Evolutionary conservation across 2,797 vertebrate genomes (phyloP), one percentile per base, ranked within the genome.

Genomic region (Chelon labrosus): DNA sequence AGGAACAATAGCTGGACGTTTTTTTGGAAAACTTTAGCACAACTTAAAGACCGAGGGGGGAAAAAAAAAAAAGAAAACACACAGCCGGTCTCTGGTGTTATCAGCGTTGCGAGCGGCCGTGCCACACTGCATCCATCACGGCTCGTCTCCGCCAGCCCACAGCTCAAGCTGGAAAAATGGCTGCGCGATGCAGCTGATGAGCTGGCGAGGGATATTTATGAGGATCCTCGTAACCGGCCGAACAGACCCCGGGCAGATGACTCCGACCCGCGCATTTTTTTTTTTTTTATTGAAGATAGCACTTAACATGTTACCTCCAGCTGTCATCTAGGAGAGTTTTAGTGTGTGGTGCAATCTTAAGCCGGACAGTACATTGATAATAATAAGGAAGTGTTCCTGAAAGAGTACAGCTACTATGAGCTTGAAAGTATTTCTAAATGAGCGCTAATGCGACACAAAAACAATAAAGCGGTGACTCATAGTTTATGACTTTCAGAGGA

Each of bases 201-300:
- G 84, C 94, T 95, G 95, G 91, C 79, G 91, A 91, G 88, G 84
- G 93, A 93, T 91, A 92, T 94, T 95, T 94, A 94, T 89, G 94
- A 92, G 93, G 91, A 93, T 92, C 87, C 91, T 90, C 75, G 74
- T 89, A 93, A 93, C 77, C 83, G 63, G 82, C 82, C 41, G 3
- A 66, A 83, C 83, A 89, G 90, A 94, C 92, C 91, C 86, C 86
- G 73, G 89, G 88, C 92, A 90, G 93, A 94, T 90, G 91, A 91
- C 80, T 86, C 83, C 17, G 58, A 79, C 69, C 65, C 4, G 5
- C 49, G 73, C 53, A 55, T 6, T 44, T 20, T 8, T 47, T 50
- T 39, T 60, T 59, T 52, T 46, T n/a, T 35, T 85, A 81, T 89
- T 87, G 78, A 81, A 13, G 11, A 73, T 77, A 73, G 75, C 88